Conservation (phyloP, 2,113 vertebrate genomes). For the Dermatemys mawii region DNA sequence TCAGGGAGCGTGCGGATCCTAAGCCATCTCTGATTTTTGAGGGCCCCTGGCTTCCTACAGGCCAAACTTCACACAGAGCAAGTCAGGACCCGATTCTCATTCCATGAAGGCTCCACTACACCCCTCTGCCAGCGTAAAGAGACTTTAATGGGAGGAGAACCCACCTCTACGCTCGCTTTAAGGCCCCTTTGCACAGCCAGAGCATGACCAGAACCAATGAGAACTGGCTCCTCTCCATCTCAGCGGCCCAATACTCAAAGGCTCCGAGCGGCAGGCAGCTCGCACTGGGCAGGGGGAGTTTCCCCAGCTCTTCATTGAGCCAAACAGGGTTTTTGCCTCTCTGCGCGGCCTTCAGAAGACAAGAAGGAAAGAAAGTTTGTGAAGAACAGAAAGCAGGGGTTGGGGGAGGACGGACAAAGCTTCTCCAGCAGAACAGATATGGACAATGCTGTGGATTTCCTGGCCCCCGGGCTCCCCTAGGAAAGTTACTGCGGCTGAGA, state of each 20-base stretch:
- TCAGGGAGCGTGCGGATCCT: fast-evolving
- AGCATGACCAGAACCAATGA: neutral
- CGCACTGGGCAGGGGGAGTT: neutral
- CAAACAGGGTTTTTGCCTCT: neutral
- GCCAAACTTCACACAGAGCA: neutral
- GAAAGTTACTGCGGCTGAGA: neutral
- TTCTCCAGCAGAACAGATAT: neutral
- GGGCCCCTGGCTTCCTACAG: neutral
- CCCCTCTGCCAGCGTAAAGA: neutral
- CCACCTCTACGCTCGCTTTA: fast-evolving
- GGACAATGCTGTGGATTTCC: neutral
- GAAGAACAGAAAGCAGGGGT: neutral
- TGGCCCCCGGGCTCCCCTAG: neutral
- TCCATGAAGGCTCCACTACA: neutral
- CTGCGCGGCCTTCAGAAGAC: neutral
- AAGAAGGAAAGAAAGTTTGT: slow-evolving; percentile 45
- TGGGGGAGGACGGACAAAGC: neutral
- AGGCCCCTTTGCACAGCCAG: neutral
- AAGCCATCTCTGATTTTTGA: neutral
- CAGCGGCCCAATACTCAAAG: neutral
- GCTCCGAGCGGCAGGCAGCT: neutral
- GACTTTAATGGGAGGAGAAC: neutral
- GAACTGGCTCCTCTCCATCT: neutral
- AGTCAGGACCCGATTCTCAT: neutral
- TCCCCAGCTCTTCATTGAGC: neutral